Conservation (phyloP, 2,113 vertebrate species). For the Chaetodon trifascialis region DNA sequence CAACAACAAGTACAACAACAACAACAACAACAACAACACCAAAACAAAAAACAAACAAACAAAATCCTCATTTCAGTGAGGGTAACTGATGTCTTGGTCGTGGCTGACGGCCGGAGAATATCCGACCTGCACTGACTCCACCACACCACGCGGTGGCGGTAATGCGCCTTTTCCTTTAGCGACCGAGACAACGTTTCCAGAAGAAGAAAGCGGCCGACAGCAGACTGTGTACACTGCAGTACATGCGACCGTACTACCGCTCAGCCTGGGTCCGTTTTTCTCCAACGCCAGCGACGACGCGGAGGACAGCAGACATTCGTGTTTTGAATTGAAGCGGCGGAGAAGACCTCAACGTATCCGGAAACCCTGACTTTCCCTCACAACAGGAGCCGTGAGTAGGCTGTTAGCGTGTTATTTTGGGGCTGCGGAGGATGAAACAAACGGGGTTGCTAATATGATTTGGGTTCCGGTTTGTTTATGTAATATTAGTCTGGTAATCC, state of each 20-base stretch:
- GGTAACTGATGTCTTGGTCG: too few species aligned
- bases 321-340: conserved; percentile 30
- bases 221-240: conserved; percentile 72
- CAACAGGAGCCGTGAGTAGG: conserved; percentile 74
- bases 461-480: conserved; percentile 80
- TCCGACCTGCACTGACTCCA: conserved; percentile 30
- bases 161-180: background rate
- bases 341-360: conserved; percentile 11
- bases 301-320: conserved; percentile 50
- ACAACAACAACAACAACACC: too few species aligned
- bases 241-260: conserved; percentile 58
- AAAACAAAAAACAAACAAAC: too few species aligned
- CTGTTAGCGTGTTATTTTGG: conserved; percentile 39
- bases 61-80: too few species aligned
- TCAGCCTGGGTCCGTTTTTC: conserved; percentile 28
- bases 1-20: too few species aligned
- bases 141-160: conserved; percentile 59
- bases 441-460: conserved; percentile 58
- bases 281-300: conserved; percentile 60
- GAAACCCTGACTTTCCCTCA: background rate
- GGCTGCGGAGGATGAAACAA: conserved; percentile 68
- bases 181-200: rapidly evolving
- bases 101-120: too few species aligned
- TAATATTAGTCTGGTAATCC: conserved; percentile 63
- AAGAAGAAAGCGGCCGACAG: conserved; percentile 69